Conservation (phyloP, 2,888 invertebrate genomes). For the Leptinotarsa tumamoca region DNA sequence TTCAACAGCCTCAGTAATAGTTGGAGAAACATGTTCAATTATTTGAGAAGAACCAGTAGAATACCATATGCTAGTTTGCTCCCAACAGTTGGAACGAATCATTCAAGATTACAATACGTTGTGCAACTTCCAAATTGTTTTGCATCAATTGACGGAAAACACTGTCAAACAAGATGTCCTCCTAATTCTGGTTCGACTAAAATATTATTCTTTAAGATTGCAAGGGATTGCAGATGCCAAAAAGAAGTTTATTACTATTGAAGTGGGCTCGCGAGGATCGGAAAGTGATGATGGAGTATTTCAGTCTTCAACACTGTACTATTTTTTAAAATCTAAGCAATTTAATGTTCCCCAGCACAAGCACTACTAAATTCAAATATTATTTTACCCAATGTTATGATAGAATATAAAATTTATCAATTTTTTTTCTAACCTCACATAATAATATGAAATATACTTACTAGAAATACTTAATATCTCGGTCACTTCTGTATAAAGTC, state of each 20-base stretch:
- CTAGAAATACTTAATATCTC: no score
- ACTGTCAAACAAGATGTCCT: slow-evolving; percentile 30
- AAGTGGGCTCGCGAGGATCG: slow-evolving; percentile 23
- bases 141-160: slow-evolving; percentile 2
- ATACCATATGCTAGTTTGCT: not conserved
- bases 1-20: no score
- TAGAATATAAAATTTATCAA: no score
- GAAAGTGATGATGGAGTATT: slow-evolving; percentile 25
- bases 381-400: slow-evolving; percentile 20
- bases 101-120: not conserved
- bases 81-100: slow-evolving; percentile 1
- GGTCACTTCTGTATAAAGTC: no score
- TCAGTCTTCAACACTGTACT: slow-evolving; percentile 25
- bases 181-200: slow-evolving; percentile 23
- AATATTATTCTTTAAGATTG: slow-evolving; percentile 30
- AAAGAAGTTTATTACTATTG: slow-evolving; percentile 29
- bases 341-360: slow-evolving; percentile 21
- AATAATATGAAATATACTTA: no score
- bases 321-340: slow-evolving; percentile 24
- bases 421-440: no score
- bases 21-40: no score
- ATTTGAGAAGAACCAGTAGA: not conserved
- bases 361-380: slow-evolving; percentile 11
- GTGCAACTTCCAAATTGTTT: slow-evolving; percentile 26
- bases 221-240: slow-evolving; percentile 28